Evolutionary conservation across 2,888 invertebrate genomes (phyloP), one percentile per base, ranked within the genome.

Genomic region (Drosophila macrospina): DNA sequence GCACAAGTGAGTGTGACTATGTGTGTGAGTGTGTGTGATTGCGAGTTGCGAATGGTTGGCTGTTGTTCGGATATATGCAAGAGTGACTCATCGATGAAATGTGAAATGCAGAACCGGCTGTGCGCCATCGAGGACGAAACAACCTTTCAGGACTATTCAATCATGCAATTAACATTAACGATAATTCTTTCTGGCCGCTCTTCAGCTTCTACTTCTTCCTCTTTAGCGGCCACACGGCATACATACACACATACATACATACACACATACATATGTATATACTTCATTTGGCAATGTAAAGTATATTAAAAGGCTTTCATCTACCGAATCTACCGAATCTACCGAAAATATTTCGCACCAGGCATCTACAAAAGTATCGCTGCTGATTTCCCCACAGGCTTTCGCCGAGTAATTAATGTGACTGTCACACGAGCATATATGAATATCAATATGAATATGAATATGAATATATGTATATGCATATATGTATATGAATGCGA

Each of bases 161-260:
- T 85, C 88, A 88, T 86, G 84, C 74, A 85, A 85, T 85, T 86
- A 84, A 83, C 83, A 78, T 83, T 86, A 86, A 86, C 78, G 78
- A 69, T 83, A 76, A 88, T 47, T 80, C n/a, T 74, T 71, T 36
- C 66, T 64, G 71, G 51, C 45, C 65, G 52, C 5, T 63, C n/a
- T n/a, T n/a, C 37, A 24, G 24, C 39, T 50, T 52, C 57, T 50
- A 48, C 57, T 32, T 20, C 16, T 15, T 28, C n/a, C 30, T 16
- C 39, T 5, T 37, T 5, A 13, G 3, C 24, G 44, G 44, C 55
- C 57, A 63, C 41, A 44, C 34, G 61, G 60, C 63, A 63, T 41
- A n/a, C n/a, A n/a, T n/a, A n/a, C n/a, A n/a, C n/a, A n/a, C n/a
- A n/a, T n/a, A n/a, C n/a, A n/a, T n/a, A n/a, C n/a, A n/a, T n/a